Percentiles rank a stretch among this genome's conserved stretches.
phyloP scores from a whole-genome alignment of 2,797 vertebrate genomes.

The Eleutherodactylus coqui region DNA sequence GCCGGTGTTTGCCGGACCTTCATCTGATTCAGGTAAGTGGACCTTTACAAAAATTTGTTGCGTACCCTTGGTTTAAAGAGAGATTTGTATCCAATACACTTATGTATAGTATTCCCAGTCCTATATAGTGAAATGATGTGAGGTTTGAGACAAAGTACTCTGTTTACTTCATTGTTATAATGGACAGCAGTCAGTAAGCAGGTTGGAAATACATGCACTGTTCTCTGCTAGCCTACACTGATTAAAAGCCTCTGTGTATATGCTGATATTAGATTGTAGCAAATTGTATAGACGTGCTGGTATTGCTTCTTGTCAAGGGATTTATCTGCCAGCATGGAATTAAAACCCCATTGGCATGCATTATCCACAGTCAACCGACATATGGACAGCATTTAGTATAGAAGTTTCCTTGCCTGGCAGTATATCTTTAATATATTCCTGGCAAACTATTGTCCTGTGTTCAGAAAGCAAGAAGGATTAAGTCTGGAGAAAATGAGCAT shows the following conservation, averaged over 20 bases:
- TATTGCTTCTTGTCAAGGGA: conserved; percentile 31
- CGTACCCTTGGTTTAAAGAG: no score
- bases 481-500: conserved; percentile 52
- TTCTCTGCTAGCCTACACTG: neutral
- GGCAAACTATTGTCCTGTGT: conserved; percentile 41
- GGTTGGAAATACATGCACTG: neutral
- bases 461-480: conserved; percentile 37
- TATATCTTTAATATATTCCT: conserved; percentile 44
- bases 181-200: conserved; percentile 5
- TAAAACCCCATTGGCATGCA: conserved; percentile 29
- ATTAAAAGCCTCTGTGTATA: conserved; percentile 23
- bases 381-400: conserved; percentile 38
- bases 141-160: neutral
- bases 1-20: no score
- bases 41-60: no score
- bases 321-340: conserved; percentile 47
- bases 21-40: no score
- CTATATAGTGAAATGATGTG: neutral
- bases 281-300: conserved; percentile 9
- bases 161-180: neutral
- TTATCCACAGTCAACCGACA: conserved; percentile 33
- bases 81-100: no score
- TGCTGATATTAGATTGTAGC: conserved; percentile 40
- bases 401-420: conserved; percentile 9
- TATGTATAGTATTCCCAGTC: neutral